Conservation (phyloP, 2,113 vertebrate genomes). For the Salvelinus namaycush region DNA sequence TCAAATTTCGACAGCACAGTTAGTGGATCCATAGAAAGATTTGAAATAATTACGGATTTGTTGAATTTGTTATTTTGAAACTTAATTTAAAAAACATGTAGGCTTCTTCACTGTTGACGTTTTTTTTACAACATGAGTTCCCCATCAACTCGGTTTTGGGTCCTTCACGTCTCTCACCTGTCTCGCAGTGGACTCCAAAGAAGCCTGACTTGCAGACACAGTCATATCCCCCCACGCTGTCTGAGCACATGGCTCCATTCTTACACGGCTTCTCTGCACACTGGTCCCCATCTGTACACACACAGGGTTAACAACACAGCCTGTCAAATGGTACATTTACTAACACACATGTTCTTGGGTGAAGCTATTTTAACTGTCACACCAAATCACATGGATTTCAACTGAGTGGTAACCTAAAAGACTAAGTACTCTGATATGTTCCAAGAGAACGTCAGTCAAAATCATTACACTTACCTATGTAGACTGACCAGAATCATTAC, state of each 20-base stretch:
- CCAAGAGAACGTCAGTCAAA: not conserved
- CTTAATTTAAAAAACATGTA: no score
- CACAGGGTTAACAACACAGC: not conserved
- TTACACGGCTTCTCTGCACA: conserved; percentile 73
- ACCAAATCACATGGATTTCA: no score
- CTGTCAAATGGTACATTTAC: not conserved
- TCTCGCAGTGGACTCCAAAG: conserved; percentile 71
- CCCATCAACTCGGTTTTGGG: not conserved
- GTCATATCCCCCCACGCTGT: conserved; percentile 79
- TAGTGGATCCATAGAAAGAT: no score
- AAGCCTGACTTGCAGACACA: conserved; percentile 79
- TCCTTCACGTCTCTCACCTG: conserved; percentile 48
- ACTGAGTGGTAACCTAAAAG: not conserved
- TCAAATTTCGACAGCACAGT: no score
- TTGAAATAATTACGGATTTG: no score
- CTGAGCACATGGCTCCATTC: conserved; percentile 78
- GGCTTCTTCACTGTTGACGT: no score
- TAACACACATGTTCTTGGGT: not conserved
- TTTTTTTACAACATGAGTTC: no score
- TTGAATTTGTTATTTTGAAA: no score
- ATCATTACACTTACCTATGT: conserved; percentile 70
- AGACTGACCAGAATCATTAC: conserved; percentile 75
- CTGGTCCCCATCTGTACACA: conserved; percentile 75
- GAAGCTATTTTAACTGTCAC: not conserved
- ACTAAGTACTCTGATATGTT: not conserved